A percentile compares a stretch with the other conserved stretches of the same genome.
phyloP scores from a whole-genome alignment of 1,140 invertebrate genomes.

The Dolichoris vasculosae region DNA sequence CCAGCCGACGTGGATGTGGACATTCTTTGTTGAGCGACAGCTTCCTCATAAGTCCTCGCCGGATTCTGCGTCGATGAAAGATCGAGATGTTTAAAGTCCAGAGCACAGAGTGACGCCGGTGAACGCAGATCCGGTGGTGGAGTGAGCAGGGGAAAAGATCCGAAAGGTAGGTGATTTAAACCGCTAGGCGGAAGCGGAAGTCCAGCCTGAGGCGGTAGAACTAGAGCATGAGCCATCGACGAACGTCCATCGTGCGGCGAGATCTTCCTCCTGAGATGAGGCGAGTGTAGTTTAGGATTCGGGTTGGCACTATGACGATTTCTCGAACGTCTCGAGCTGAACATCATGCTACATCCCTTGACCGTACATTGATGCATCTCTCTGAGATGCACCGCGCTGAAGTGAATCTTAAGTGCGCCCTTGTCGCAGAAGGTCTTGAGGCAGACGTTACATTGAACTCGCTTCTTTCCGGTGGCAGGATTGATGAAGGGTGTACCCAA shows the following conservation, averaged over 20 bases:
- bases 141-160: conserved; percentile 84
- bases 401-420: conserved; percentile 99
- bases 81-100: conserved; percentile 83
- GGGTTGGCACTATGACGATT: conserved; percentile 98
- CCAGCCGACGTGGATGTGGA: conserved; percentile 60
- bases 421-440: conserved; percentile 99
- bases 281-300: conserved; percentile 98
- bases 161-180: conserved; percentile 82
- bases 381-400: conserved; percentile 97
- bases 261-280: conserved; percentile 92
- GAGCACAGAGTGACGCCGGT: conserved; percentile 76
- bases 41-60: conserved; percentile 66
- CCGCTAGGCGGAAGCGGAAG: conserved; percentile 77
- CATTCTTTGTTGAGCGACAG: conserved; percentile 69
- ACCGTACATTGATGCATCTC: conserved; percentile 99
- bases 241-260: conserved; percentile 94
- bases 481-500: conserved; percentile 93
- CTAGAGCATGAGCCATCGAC: conserved; percentile 86
- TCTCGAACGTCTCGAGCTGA: conserved; percentile 94
- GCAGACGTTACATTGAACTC: conserved; percentile 98
- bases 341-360: conserved; percentile 99
- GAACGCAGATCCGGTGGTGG: conserved; percentile 83
- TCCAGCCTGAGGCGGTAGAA: conserved; percentile 83
- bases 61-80: conserved; percentile 69
- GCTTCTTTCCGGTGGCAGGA: conserved; percentile 93